Conservation (phyloP, 2,113 vertebrate species). For the Coptodon bakossiorum region DNA sequence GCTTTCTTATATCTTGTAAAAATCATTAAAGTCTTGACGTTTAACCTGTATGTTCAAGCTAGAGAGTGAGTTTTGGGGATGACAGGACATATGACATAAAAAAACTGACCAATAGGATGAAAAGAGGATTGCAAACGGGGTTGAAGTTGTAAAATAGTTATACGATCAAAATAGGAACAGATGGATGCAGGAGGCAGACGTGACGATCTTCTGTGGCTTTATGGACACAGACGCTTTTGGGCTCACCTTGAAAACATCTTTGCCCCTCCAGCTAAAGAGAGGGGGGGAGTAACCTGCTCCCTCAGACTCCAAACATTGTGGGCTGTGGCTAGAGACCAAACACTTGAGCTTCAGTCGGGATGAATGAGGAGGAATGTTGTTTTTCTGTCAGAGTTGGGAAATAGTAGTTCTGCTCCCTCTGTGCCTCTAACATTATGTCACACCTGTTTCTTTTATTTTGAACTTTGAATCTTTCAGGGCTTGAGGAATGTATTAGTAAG, state of each 20-base stretch:
- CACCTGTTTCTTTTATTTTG: background rate
- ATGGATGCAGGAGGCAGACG: background rate
- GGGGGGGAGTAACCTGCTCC: background rate
- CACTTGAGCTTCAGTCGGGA: background rate
- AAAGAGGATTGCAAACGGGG: background rate
- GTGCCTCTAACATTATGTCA: background rate
- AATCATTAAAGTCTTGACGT: background rate
- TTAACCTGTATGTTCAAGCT: background rate
- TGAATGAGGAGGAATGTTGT: constrained; percentile 14
- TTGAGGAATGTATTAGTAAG: background rate
- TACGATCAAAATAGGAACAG: background rate
- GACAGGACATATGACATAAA: background rate
- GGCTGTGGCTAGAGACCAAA: background rate
- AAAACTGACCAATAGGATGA: background rate
- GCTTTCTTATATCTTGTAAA: background rate
- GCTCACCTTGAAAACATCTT: constrained; percentile 58
- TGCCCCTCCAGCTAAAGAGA: background rate
- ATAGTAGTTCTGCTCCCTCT: background rate
- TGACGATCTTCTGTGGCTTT: constrained; percentile 27
- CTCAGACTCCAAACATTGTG: background rate
- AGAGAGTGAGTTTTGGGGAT: background rate
- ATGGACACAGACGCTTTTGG: background rate
- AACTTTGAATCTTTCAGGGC: background rate
- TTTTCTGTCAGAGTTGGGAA: background rate
- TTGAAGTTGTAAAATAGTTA: background rate